Conservation (phyloP, 30 jellyfish, hydroid and myxozoan genomes). For the Haliclystus octoradiatus region DNA sequence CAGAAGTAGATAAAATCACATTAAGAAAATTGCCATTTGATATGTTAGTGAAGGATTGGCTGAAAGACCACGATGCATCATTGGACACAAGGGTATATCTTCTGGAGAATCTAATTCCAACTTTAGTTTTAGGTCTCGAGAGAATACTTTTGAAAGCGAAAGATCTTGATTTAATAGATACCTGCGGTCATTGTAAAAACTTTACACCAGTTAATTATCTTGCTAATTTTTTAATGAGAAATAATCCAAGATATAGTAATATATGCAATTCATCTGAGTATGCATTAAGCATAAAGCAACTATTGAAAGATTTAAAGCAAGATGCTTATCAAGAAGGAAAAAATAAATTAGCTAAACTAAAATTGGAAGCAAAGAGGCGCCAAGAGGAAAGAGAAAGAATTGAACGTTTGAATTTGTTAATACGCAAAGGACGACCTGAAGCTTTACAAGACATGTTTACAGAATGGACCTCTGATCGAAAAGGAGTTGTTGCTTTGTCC, state of each 20-base stretch:
- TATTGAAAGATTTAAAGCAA: constrained; percentile 57
- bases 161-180: constrained; percentile 21
- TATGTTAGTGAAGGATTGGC: neutral
- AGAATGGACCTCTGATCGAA: constrained; percentile 58
- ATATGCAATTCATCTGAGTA: constrained; percentile 70
- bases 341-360: constrained; percentile 56
- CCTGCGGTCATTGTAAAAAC: constrained; percentile 19
- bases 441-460: constrained; percentile 56
- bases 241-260: constrained; percentile 78
- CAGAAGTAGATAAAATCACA: constrained; percentile 18
- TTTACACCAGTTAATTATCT: constrained; percentile 71
- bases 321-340: constrained; percentile 53
- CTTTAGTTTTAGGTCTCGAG: constrained; percentile 72
- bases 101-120: constrained; percentile 69
- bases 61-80: constrained; percentile 6
- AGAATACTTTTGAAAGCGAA: constrained; percentile 37
- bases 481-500: constrained; percentile 47
- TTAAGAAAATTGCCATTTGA: constrained; percentile 58
- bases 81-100: constrained; percentile 42
- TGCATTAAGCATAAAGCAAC: constrained; percentile 49
- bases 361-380: constrained; percentile 58
- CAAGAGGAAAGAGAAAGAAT: constrained; percentile 27
- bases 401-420: constrained; percentile 25
- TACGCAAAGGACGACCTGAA: constrained; percentile 51
- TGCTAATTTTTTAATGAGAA: constrained; percentile 78